phyloP scores from a whole-genome alignment of 2,113 vertebrate genomes.

The Aegithalos caudatus region DNA sequence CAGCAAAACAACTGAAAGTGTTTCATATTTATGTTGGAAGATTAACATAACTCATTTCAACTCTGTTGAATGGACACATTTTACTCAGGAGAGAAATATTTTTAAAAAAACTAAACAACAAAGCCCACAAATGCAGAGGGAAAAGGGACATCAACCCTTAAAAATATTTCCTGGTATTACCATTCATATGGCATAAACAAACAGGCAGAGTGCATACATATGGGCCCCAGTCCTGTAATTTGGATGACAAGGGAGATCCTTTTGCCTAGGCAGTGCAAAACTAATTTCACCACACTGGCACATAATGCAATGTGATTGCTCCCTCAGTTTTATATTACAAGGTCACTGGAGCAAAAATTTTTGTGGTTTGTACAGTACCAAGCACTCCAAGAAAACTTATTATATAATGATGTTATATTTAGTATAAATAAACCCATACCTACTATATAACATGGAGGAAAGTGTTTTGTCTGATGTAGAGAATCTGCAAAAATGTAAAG shows the following conservation, averaged over 20 bases:
- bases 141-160: conserved; percentile 32
- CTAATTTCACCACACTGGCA: conserved; percentile 56
- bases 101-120: not conserved
- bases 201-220: conserved; percentile 35
- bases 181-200: conserved; percentile 43
- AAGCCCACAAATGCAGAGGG: conserved; percentile 9
- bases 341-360: conserved; percentile 62
- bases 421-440: conserved; percentile 22
- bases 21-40: conserved; percentile 55
- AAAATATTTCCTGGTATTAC: conserved; percentile 46
- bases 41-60: conserved; percentile 53
- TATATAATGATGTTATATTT: conserved; percentile 39
- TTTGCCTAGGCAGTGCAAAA: conserved; percentile 59
- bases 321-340: conserved; percentile 62
- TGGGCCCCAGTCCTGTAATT: conserved; percentile 53
- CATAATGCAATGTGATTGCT: conserved; percentile 55
- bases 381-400: conserved; percentile 53
- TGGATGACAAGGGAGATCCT: conserved; percentile 61
- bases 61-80: conserved; percentile 22
- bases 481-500: not conserved
- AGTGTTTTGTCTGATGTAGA: not conserved
- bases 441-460: not conserved
- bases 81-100: conserved; percentile 6
- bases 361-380: conserved; percentile 49
- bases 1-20: conserved; percentile 10